These are phyloP conservation scores for Pollenia griseotomentosa DNA, from an alignment of 2,888 invertebrate genomes.

Conservation along the genomic window DNA sequence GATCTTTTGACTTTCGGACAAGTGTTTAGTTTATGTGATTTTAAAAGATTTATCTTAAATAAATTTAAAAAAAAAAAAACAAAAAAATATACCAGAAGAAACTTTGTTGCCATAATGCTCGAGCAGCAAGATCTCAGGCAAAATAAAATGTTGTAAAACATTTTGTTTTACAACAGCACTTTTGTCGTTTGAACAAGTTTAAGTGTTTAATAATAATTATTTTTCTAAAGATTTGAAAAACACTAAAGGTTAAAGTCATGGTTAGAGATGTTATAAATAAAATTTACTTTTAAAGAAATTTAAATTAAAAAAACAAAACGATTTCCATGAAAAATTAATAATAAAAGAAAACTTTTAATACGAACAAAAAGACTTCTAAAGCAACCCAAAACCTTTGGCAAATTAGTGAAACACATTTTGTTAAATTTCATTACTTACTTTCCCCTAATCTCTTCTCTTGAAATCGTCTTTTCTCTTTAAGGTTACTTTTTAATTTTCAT, in stretches of 20 bases:
- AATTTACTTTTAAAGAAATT: too few species aligned
- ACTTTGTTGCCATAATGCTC: not conserved
- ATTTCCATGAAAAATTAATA: too few species aligned
- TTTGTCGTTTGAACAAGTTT: conserved; percentile 30
- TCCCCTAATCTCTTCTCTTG: not conserved
- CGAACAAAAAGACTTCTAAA: too few species aligned
- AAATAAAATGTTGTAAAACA: conserved; percentile 56
- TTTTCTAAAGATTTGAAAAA: not conserved
- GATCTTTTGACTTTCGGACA: conserved; percentile 66
- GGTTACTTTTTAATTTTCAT: not conserved
- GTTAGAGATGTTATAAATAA: not conserved
- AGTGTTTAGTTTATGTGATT: conserved; percentile 65
- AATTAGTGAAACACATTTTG: too few species aligned
- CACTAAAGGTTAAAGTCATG: not conserved
- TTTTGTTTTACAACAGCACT: conserved; percentile 37
- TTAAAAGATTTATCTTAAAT: conserved; percentile 61
- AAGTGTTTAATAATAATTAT: conserved; percentile 14
- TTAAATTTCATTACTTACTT: too few species aligned
- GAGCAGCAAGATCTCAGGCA: conserved; percentile 5
- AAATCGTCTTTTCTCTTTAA: not conserved
- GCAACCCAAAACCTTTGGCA: too few species aligned
- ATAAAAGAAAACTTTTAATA: too few species aligned
- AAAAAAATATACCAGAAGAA: conserved; percentile 1
- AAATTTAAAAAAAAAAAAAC: conserved; percentile 36
- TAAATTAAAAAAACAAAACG: too few species aligned